These are phyloP conservation scores for Petrolisthes cinctipes DNA, from an alignment of 2,888 invertebrate genomes.

Conservation along the genomic window DNA sequence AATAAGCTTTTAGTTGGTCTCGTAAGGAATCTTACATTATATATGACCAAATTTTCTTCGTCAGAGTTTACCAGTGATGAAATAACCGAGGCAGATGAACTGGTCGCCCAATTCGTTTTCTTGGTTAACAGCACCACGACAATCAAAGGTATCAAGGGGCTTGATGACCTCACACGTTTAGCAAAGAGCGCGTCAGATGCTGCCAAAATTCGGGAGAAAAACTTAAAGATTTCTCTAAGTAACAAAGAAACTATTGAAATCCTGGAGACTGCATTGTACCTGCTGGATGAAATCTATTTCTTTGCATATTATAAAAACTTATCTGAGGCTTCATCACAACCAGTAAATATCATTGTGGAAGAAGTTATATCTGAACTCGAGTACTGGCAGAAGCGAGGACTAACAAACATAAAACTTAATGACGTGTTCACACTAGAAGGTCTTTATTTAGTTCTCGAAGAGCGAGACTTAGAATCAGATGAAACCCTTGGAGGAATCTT, in stretches of 20 bases:
- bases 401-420: not conserved
- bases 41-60: conserved; percentile 1
- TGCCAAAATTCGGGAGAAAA: not conserved
- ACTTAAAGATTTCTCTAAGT: not conserved
- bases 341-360: not conserved
- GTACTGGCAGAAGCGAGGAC: not conserved
- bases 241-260: not conserved
- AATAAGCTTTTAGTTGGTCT: not conserved
- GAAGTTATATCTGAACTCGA: not conserved
- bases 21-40: not conserved
- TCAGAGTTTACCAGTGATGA: not conserved
- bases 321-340: not conserved
- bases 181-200: not conserved
- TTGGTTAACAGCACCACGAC: not conserved
- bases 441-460: not conserved
- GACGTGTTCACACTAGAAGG: not conserved
- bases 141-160: not conserved
- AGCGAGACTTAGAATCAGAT: not conserved
- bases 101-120: not conserved
- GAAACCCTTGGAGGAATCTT: not conserved
- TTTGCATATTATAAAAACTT: not conserved
- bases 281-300: not conserved
- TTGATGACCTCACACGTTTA: not conserved
- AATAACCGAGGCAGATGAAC: not conserved
- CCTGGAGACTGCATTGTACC: not conserved